A percentile compares a stretch with the other conserved stretches of the same genome.
Conservation (phyloP, 1,140 invertebrate species). For the Adoxophyes honmai region DNA sequence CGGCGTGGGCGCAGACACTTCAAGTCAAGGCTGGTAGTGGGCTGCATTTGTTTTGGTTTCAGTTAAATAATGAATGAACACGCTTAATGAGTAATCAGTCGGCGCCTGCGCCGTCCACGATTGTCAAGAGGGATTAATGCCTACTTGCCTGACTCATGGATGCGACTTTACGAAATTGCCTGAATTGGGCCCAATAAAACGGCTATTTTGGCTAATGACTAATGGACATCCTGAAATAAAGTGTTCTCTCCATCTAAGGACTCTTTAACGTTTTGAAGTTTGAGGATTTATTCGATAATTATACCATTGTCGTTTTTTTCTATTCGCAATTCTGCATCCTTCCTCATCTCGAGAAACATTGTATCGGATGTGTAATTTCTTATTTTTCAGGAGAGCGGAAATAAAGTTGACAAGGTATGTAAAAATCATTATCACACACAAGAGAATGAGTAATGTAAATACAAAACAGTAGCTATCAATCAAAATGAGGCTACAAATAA, state of each 20-base stretch:
- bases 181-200: slow-evolving; percentile 8
- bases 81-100: slow-evolving; percentile 39
- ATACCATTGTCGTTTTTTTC: too few relatives aligned
- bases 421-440: too few relatives aligned
- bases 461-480: background rate
- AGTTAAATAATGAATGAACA: slow-evolving; percentile 23
- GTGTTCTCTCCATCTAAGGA: too few relatives aligned
- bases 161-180: background rate
- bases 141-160: slow-evolving; percentile 6
- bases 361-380: too few relatives aligned
- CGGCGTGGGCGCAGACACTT: background rate
- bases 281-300: too few relatives aligned
- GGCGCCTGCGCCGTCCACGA: slow-evolving; percentile 33
- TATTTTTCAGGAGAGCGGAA: too few relatives aligned
- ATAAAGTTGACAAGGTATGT: too few relatives aligned
- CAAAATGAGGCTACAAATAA: background rate
- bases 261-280: too few relatives aligned
- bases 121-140: slow-evolving; percentile 40
- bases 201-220: background rate
- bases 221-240: too few relatives aligned
- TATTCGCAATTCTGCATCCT: too few relatives aligned
- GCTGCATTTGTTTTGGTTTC: slow-evolving; percentile 1
- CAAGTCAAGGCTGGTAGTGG: slow-evolving; percentile 2
- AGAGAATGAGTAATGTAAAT: too few relatives aligned
- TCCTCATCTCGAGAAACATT: too few relatives aligned